phyloP scores from a whole-genome alignment of 2,797 vertebrate genomes.

The Gallinago stenura region DNA sequence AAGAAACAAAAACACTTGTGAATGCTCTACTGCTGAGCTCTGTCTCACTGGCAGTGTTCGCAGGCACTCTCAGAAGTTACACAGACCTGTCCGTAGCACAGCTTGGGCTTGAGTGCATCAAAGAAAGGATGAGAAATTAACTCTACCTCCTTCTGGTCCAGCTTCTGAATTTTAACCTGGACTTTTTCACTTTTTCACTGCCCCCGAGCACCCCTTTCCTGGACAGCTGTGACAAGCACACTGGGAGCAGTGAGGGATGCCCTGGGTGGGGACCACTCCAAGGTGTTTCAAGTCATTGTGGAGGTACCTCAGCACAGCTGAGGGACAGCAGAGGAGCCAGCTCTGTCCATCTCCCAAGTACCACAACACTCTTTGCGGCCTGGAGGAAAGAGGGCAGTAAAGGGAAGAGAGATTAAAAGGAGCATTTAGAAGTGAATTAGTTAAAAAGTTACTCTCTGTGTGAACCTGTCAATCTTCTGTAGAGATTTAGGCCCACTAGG shows the following conservation, averaged over 20 bases:
- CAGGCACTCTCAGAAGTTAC: rapidly evolving
- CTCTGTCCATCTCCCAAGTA: rapidly evolving
- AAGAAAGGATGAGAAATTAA: not conserved
- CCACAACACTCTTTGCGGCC: not conserved
- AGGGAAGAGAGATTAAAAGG: not conserved
- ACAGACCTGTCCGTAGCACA: not conserved
- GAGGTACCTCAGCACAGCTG: not conserved
- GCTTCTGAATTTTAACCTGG: not conserved
- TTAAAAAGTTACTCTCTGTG: constrained; percentile 79
- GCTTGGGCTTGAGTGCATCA: not conserved
- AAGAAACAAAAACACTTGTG: not conserved
- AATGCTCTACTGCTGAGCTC: not conserved
- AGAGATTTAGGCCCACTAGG: constrained; percentile 85
- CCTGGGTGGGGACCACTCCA: rapidly evolving
- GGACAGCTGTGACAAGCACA: not conserved
- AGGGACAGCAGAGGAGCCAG: not conserved
- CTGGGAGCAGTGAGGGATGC: not conserved
- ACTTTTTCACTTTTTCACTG: not conserved
- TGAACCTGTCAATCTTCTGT: constrained; percentile 85
- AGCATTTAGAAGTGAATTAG: constrained; percentile 69
- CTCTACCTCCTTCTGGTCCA: not conserved
- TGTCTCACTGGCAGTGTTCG: rapidly evolving
- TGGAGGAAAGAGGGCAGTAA: not conserved
- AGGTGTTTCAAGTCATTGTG: not conserved
- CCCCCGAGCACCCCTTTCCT: not conserved